Percentiles rank a stretch among this genome's conserved stretches.
Evolutionary conservation across 2,888 invertebrate species (phyloP).

Genomic region (Macroteleia sp.): DNA sequence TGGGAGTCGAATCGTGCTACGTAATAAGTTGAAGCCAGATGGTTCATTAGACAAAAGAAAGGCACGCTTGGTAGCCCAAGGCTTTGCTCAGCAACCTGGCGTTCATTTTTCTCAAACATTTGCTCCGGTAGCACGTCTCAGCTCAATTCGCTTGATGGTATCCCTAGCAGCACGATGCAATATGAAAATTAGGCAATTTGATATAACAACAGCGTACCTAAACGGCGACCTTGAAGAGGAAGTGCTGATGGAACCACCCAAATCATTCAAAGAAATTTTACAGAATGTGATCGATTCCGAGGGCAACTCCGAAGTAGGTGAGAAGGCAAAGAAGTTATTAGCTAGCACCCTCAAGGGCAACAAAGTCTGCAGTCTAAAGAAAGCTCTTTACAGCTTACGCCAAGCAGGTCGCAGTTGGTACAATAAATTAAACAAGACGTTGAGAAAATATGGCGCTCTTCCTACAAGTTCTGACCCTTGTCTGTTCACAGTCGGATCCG

Average conservation of each 20-base stretch:
- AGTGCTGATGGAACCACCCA: too few relatives aligned
- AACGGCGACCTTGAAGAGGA: too few relatives aligned
- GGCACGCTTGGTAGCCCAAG: too few relatives aligned
- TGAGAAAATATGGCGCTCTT: neutral
- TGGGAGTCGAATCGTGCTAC: slow-evolving; percentile 13
- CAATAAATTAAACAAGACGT: neutral
- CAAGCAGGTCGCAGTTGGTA: slow-evolving; percentile 5
- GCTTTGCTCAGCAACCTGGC: too few relatives aligned
- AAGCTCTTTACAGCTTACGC: neutral
- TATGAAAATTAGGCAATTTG: too few relatives aligned
- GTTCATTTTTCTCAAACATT: too few relatives aligned
- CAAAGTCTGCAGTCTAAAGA: slow-evolving; percentile 5
- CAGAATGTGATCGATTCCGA: slow-evolving; percentile 9
- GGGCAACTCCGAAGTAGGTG: neutral
- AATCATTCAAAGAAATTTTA: slow-evolving; percentile 7
- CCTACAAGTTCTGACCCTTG: slow-evolving; percentile 3
- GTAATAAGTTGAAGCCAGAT: too few relatives aligned
- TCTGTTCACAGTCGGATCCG: neutral
- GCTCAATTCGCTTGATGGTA: too few relatives aligned
- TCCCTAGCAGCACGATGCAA: too few relatives aligned
- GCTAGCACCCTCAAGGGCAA: neutral
- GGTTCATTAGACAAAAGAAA: too few relatives aligned
- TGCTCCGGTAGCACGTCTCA: too few relatives aligned
- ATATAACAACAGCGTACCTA: too few relatives aligned
- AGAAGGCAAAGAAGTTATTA: slow-evolving; percentile 13